A percentile compares a stretch with the other conserved stretches of the same genome.
These are phyloP conservation scores for Idris sp. DNA, from an alignment of 1,140 invertebrate species.

Conservation along the genomic window DNA sequence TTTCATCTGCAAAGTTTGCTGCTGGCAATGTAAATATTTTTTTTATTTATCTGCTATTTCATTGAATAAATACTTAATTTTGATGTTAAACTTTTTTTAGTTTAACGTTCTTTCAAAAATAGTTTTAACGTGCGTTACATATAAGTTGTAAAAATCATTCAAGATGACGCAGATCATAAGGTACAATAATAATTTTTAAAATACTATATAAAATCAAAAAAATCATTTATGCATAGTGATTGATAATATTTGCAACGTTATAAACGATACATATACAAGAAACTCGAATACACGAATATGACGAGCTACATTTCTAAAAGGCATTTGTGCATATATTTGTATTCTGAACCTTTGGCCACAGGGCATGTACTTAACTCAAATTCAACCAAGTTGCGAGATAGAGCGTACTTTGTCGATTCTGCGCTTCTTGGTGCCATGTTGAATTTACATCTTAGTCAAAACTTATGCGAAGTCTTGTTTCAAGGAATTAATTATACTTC, in stretches of 20 bases:
- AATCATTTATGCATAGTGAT: no score
- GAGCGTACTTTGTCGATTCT: constrained; percentile 46
- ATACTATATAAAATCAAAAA: no score
- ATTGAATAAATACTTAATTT: no score
- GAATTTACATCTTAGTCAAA: constrained; percentile 59
- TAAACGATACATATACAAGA: no score
- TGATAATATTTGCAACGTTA: constrained; percentile 14
- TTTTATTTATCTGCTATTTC: no score
- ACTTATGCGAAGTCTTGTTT: constrained; percentile 58
- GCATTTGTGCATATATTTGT: constrained; percentile 54
- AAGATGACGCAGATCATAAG: no score
- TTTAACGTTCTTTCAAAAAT: no score
- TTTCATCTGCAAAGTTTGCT: constrained; percentile 21
- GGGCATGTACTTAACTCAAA: constrained; percentile 50
- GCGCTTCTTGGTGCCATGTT: constrained; percentile 47
- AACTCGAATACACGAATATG: constrained; percentile 29
- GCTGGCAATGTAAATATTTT: no score
- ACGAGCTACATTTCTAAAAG: constrained; percentile 32
- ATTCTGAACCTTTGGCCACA: constrained; percentile 36
- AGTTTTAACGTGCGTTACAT: no score
- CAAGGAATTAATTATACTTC: constrained; percentile 57
- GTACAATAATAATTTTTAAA: no score
- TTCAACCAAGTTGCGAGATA: constrained; percentile 52
- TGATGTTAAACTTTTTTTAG: no score
- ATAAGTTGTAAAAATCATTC: no score